Evolutionary conservation across 2,113 vertebrate genomes (phyloP).

Genomic region (Tragelaphus scriptus): DNA sequence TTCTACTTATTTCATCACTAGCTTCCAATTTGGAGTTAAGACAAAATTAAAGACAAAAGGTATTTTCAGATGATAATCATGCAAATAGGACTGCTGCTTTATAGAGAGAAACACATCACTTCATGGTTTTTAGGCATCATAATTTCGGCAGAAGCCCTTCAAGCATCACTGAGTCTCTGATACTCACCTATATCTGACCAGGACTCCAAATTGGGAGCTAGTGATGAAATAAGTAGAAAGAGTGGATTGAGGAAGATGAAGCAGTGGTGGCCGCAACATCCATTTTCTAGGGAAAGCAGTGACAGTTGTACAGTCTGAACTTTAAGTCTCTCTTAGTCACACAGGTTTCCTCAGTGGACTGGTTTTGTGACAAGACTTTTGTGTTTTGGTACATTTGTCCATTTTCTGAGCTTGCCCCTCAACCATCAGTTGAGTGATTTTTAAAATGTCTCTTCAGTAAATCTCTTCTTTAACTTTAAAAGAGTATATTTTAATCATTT

Average conservation of each 20-base stretch:
- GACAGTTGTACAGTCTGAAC: not conserved
- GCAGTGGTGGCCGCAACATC: not conserved
- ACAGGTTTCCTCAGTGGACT: not conserved
- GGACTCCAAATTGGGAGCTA: not conserved
- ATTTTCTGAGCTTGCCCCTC: not conserved
- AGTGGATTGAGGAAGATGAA: not conserved
- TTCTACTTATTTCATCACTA: too few relatives aligned
- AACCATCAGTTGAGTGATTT: not conserved
- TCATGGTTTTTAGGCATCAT: not conserved
- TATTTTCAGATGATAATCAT: not conserved
- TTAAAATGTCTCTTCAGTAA: not conserved
- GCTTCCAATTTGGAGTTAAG: too few relatives aligned
- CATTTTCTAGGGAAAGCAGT: not conserved
- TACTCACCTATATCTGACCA: not conserved
- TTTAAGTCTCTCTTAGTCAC: not conserved
- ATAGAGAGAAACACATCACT: not conserved
- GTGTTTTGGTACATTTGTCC: not conserved
- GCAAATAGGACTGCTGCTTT: not conserved
- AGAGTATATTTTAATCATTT: not conserved
- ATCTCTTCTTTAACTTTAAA: not conserved
- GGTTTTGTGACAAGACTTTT: not conserved
- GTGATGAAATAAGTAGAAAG: not conserved
- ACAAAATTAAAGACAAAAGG: not conserved
- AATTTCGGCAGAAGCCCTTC: not conserved
- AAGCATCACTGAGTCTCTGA: not conserved